Conservation (phyloP, 2,888 invertebrate species). For the Hedya salicella region DNA sequence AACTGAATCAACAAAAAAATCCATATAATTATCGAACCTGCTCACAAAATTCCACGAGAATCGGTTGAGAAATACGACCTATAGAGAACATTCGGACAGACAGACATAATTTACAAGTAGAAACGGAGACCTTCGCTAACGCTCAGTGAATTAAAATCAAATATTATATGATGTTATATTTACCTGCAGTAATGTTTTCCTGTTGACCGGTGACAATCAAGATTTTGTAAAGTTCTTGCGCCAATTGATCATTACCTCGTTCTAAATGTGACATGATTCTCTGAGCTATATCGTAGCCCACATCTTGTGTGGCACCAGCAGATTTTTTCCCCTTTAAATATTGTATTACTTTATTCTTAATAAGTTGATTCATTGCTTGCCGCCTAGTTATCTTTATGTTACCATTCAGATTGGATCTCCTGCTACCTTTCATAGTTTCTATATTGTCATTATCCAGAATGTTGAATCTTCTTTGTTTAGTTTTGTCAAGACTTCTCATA, state of each 20-base stretch:
- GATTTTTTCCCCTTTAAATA: constrained; percentile 64
- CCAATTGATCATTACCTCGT: constrained; percentile 63
- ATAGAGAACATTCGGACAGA: too few species aligned
- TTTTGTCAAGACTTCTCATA: constrained; percentile 51
- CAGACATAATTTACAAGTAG: too few species aligned
- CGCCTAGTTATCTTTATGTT: constrained; percentile 61
- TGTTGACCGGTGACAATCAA: constrained; percentile 56
- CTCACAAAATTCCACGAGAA: too few species aligned
- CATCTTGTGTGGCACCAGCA: constrained; percentile 51
- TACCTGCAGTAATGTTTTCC: constrained; percentile 38
- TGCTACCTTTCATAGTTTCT: not conserved
- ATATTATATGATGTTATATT: not conserved
- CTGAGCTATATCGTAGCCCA: constrained; percentile 67
- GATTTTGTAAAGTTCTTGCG: constrained; percentile 68
- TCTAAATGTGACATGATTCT: constrained; percentile 63
- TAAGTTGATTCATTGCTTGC: constrained; percentile 69
- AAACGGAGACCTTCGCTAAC: too few species aligned
- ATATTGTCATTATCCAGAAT: not conserved
- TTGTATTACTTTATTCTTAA: constrained; percentile 64
- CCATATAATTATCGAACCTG: too few species aligned
- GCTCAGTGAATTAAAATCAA: too few species aligned
- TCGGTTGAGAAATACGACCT: too few species aligned
- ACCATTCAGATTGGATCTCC: constrained; percentile 1
- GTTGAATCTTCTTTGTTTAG: constrained; percentile 39
- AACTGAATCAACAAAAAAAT: too few species aligned